Conservation (phyloP, 92 coral and sea anemone genomes). For the Porites divaricata region DNA sequence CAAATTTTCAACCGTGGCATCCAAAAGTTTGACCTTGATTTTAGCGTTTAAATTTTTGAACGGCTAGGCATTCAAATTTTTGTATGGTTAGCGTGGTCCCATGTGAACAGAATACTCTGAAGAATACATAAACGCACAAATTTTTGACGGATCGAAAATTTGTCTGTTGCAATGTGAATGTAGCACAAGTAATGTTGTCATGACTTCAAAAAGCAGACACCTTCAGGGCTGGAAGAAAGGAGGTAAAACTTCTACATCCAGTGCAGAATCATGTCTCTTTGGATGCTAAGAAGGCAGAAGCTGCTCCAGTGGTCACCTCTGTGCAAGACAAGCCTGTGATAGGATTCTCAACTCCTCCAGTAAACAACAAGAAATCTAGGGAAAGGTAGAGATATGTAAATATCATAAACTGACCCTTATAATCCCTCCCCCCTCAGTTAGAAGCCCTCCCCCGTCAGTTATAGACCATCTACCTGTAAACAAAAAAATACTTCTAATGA, state of each 20-base stretch:
- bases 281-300: conserved; percentile 20
- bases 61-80: too few species aligned
- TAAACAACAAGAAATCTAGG: conserved; percentile 47
- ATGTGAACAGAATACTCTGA: too few species aligned
- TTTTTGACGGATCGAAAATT: not conserved
- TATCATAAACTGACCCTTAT: too few species aligned
- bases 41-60: too few species aligned
- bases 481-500: too few species aligned
- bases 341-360: conserved; percentile 69
- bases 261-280: not conserved
- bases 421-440: too few species aligned
- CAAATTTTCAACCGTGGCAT: too few species aligned
- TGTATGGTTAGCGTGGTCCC: too few species aligned
- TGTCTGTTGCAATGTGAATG: not conserved
- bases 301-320: conserved; percentile 28
- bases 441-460: too few species aligned
- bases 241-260: conserved; percentile 28
- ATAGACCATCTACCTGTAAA: too few species aligned
- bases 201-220: conserved; percentile 5
- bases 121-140: too few species aligned
- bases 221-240: conserved; percentile 21
- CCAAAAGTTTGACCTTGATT: too few species aligned
- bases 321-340: conserved; percentile 57
- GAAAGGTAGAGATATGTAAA: conserved; percentile 34
- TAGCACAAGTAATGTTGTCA: not conserved